Conservation (phyloP, 2,888 invertebrate genomes). For the Onthophagus sagittarius region DNA sequence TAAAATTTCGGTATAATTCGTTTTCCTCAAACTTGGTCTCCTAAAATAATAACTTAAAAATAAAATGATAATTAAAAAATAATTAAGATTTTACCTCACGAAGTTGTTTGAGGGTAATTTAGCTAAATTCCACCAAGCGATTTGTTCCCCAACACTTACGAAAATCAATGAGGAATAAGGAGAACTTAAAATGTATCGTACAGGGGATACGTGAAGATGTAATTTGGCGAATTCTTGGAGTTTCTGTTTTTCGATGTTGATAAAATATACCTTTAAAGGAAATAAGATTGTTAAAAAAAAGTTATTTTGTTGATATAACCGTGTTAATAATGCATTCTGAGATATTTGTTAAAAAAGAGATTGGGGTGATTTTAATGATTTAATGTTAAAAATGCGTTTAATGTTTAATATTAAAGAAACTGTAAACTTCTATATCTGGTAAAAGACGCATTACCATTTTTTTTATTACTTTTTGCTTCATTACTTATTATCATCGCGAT, state of each 20-base stretch:
- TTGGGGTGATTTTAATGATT: too few relatives aligned
- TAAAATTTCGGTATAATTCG: background rate
- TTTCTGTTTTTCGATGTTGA: slow-evolving; percentile 20
- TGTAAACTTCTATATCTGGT: too few relatives aligned
- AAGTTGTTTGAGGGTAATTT: slow-evolving; percentile 22
- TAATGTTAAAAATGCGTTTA: too few relatives aligned
- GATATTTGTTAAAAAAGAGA: too few relatives aligned
- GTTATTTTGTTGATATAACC: too few relatives aligned
- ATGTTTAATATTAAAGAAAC: too few relatives aligned
- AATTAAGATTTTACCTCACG: background rate
- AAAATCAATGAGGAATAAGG: slow-evolving; percentile 51
- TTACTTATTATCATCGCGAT: too few relatives aligned
- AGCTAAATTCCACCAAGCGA: slow-evolving; percentile 56
- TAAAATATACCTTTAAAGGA: slow-evolving; percentile 45
- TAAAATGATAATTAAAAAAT: background rate
- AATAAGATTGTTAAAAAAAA: background rate
- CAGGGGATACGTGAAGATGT: slow-evolving; percentile 54
- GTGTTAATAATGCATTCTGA: too few relatives aligned
- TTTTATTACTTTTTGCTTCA: too few relatives aligned
- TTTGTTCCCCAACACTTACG: slow-evolving; percentile 56
- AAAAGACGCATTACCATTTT: too few relatives aligned
- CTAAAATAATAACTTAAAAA: slow-evolving; percentile 19
- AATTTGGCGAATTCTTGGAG: slow-evolving; percentile 34
- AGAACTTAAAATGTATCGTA: slow-evolving; percentile 54
- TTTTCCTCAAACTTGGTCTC: slow-evolving; percentile 25